Base-by-base conservation (phyloP, 2,113 vertebrate species). In the Macquaria australasica region DNA sequence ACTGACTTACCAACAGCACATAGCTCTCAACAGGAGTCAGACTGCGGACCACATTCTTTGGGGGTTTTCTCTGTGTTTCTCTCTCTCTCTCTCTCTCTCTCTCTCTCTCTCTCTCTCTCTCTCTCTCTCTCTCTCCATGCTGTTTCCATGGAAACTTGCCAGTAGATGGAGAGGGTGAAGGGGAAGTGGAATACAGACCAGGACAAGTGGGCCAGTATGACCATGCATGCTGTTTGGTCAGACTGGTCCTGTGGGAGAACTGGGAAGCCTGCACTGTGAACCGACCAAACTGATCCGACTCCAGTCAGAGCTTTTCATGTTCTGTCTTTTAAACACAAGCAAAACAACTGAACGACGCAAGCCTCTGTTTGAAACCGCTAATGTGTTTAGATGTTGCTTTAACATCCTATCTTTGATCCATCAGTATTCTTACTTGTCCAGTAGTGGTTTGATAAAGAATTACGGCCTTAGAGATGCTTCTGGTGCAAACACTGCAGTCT, bases 81-180 rank as follows among this genome's bases (percentile, higher is more conserved):
- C 21, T 56, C 15, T 75, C 79, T 66, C 51, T 84, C 25, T 85
- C 70, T 66, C 51, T 71, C 12, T 31, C 21, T 56, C 15, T 75
- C 79, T 66, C 51, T 84, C 25, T 85, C 70, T 78, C 68, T 73
- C 48, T 79, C n/a, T 51, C n/a, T 64, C 66, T 55, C 31, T 71
- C 60, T 48, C 75, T 80, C 74, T 70, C n/a, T 60, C 66, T 72
- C 72, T 73, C 77, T 78, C 78, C 2, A 88, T 82, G 85, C 93
- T 94, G 96, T 96, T 96, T 94, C 96, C 95, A 96, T 96, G 95
- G 96, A 94, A 96, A 96, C 96, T 81, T 96, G 92, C 93, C 88
- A 92, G 89, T 80, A 90, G 90, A 85, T 81, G 69, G 70, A 89
- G 88, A 87, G 84, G 87, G 86, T 85, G 89, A 85, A 73, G 83